Conservation (phyloP, 2,113 vertebrate genomes). For the Tichodroma muraria region DNA sequence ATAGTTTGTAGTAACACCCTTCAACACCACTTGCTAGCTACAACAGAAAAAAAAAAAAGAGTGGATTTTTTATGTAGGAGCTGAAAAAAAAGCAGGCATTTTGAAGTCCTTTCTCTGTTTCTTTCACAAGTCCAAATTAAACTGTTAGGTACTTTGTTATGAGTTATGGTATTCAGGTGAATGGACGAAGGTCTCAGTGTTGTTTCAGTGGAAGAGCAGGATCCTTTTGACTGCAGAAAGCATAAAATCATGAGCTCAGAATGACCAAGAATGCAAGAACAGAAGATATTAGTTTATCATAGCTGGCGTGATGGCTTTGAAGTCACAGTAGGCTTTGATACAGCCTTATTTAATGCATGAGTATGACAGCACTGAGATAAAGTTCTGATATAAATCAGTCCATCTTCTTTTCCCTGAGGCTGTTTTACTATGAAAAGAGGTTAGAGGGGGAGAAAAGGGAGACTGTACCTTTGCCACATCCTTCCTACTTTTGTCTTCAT, state of each 20-base stretch:
- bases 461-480: not conserved
- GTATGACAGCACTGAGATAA: not conserved
- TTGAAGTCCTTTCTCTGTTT: not conserved
- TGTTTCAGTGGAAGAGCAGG: not conserved
- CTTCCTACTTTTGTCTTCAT: not conserved
- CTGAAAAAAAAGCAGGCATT: not conserved
- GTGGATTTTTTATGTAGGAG: not conserved
- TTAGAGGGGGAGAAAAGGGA: not conserved
- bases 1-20: not conserved
- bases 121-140: not conserved
- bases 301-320: not conserved
- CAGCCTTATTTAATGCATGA: not conserved
- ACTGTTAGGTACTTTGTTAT: not conserved
- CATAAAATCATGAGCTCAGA: not conserved
- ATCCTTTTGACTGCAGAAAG: not conserved
- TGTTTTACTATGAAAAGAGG: not conserved
- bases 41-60: not conserved
- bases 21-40: not conserved
- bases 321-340: not conserved
- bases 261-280: not conserved
- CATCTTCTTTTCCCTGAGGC: not conserved
- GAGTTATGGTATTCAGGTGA: not conserved
- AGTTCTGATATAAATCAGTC: not conserved
- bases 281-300: not conserved
- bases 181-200: not conserved